Evolutionary conservation across 2,797 vertebrate genomes (phyloP).

Genomic region (Acanthis flammea): DNA sequence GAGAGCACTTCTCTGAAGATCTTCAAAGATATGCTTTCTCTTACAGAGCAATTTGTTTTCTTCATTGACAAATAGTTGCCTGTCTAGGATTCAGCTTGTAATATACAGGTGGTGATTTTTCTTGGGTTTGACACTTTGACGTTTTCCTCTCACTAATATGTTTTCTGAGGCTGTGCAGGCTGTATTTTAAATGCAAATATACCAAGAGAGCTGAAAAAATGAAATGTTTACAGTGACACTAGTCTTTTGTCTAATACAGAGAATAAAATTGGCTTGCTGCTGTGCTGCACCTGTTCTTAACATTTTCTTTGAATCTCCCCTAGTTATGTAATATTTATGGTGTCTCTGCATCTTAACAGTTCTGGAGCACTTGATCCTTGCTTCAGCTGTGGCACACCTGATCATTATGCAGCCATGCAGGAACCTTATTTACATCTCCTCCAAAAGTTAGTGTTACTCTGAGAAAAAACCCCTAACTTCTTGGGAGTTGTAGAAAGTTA

Average conservation of each 20-base stretch:
- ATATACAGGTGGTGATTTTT: neutral
- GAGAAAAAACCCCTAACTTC: neutral
- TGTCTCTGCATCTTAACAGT: neutral
- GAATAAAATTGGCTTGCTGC: neutral
- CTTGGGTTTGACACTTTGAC: neutral
- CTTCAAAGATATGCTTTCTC: neutral
- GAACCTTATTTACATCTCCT: neutral
- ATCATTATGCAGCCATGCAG: neutral
- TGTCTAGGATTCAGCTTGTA: neutral
- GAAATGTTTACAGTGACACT: neutral
- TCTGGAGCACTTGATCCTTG: neutral
- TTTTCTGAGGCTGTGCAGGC: neutral
- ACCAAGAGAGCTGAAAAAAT: neutral
- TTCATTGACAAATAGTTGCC: neutral
- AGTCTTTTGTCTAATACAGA: neutral
- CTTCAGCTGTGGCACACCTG: neutral
- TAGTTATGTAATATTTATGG: neutral
- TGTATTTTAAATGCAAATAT: neutral
- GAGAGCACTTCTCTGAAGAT: neutral
- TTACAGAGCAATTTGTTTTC: neutral
- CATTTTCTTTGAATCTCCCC: neutral
- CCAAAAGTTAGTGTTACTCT: neutral
- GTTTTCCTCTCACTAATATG: neutral
- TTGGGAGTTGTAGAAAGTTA: neutral
- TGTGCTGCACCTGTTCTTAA: constrained; percentile 19